A percentile compares a stretch with the other conserved stretches of the same genome.
phyloP scores from a whole-genome alignment of 2,113 vertebrate genomes.

The Tachuris rubrigastra region DNA sequence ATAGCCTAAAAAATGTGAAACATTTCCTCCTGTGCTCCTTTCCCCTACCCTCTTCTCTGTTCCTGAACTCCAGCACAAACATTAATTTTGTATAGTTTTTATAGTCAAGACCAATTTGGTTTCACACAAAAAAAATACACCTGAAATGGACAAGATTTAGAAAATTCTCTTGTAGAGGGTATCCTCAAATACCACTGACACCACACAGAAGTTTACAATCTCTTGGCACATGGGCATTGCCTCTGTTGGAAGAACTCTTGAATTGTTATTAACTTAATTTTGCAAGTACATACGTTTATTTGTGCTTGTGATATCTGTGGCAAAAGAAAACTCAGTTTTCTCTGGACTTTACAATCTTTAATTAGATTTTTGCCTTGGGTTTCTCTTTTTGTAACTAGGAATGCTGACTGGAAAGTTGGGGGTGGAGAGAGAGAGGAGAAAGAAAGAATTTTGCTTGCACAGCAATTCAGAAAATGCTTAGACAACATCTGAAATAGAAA shows the following conservation, averaged over 20 bases:
- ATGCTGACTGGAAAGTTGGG: background rate
- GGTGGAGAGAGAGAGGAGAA: background rate
- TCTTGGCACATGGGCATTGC: background rate
- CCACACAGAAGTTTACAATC: background rate
- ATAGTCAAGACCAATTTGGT: background rate
- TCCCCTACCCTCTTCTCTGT: background rate
- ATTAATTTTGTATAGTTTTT: background rate
- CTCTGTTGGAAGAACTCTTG: background rate
- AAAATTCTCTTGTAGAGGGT: background rate
- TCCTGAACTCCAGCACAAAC: background rate
- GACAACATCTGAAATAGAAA: background rate
- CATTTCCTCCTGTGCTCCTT: constrained; percentile 31
- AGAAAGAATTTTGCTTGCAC: background rate
- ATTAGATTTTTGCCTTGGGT: background rate
- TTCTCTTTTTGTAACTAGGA: background rate
- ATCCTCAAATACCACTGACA: background rate
- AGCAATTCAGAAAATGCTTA: background rate
- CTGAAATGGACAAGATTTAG: background rate
- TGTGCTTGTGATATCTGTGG: background rate
- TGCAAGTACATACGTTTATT: background rate
- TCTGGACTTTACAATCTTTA: background rate
- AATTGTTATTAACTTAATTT: background rate
- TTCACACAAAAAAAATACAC: background rate
- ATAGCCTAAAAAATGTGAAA: constrained; percentile 47
- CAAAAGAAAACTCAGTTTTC: background rate